Base-by-base conservation (phyloP, 2,113 vertebrate genomes). In the Sialia sialis region DNA sequence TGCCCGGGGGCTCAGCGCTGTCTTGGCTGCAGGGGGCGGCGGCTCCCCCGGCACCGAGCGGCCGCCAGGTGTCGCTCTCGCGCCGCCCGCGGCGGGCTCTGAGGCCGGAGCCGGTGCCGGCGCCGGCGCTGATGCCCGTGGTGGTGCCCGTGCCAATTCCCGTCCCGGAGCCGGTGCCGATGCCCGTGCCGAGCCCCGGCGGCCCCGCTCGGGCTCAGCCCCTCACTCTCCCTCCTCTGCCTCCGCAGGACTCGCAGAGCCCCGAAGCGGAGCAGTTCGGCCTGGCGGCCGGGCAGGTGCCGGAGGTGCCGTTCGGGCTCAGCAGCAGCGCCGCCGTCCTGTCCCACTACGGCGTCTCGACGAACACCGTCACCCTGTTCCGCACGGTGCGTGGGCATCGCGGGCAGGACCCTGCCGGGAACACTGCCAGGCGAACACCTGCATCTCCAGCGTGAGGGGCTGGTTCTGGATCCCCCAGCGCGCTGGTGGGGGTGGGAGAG, bases 321-420 rank as follows among this genome's bases (percentile, higher is more conserved):
- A 98, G 98, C 96, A 97, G 64, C 18, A 95, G 75, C 69, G 94
- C 98, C 36, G 97, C 98, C 21, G 97, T 98, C 41, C 98, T 98
- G 97, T 91, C 94, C 6, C 96, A 98, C 78, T 99, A 98, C 95
- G 97, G 95, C 83, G 44, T 98, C 64, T 80, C 96, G 23, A 95
- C 95, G 0, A 98, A 97, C 94, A 97, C 98, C 39, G 96, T 99
- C 70, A 58, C 94, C 58, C 69, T 99, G 52, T 99, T 99, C 94
- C 98, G 99, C 86, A 98, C 97, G 98, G 99, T 99, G 94, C 90
- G 97, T 93, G 83, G 27, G 22, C 16, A 4, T 3, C n/a, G 3
- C 9, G 13, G 13, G 63, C 32, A 7, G 63, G 34, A 52, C 8
- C 16, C 15, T 36, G 6, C n/a, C 11, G 9, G 68, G 29, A 21